Percentiles rank a stretch among this genome's conserved stretches.
These are phyloP conservation scores for Leucania comma DNA, from an alignment of 2,888 invertebrate genomes.

Conservation along the genomic window DNA sequence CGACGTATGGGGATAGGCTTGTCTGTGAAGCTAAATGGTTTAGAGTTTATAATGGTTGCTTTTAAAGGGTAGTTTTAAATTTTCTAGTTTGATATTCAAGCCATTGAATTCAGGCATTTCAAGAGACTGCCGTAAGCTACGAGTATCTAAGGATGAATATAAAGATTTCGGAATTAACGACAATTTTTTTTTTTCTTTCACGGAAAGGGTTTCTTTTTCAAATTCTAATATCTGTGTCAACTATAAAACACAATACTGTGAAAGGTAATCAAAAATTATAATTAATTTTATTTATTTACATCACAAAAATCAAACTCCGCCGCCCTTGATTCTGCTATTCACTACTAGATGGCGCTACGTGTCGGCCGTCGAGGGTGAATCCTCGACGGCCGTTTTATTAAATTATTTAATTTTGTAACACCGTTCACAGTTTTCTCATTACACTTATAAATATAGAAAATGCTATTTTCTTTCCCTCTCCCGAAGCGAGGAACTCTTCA, in stretches of 20 bases:
- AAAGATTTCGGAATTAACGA: no score
- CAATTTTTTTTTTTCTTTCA: neutral
- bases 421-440: conserved; percentile 78
- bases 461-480: conserved; percentile 75
- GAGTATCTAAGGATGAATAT: no score
- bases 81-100: neutral
- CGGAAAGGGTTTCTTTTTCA: neutral
- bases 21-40: conserved; percentile 30
- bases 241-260: neutral
- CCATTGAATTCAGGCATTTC: neutral
- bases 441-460: conserved; percentile 71
- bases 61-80: neutral
- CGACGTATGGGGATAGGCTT: conserved; percentile 65
- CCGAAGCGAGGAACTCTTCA: conserved; percentile 76
- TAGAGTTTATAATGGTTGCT: conserved; percentile 37
- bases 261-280: neutral
- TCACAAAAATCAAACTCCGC: neutral
- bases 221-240: neutral
- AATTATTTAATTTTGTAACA: conserved; percentile 67
- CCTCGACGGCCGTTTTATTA: conserved; percentile 40
- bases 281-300: neutral
- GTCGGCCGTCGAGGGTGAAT: no score
- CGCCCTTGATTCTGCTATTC: conserved; percentile 74
- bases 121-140: no score
- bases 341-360: conserved; percentile 81